Evolutionary conservation across 1,140 invertebrate genomes (phyloP), one percentile per base, ranked within the genome.

Genomic region (Macrobrachium nipponense): DNA sequence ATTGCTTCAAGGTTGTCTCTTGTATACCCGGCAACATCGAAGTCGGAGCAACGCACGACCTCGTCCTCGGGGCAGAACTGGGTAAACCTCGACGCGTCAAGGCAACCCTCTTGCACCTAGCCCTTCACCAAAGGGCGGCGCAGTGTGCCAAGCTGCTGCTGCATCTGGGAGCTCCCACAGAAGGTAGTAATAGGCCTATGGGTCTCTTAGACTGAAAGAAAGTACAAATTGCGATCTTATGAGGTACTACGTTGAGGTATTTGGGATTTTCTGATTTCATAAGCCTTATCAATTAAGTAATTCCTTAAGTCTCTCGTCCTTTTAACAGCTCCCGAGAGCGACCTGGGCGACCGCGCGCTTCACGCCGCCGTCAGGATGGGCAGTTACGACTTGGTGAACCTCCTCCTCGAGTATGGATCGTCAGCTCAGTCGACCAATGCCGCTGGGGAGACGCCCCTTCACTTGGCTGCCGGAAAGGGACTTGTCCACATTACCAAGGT

Each of bases 1-100:
- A 11, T 36, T 51, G 8, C 36, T 44, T 11, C 0, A 27, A 86
- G 83, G 83, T 86, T 8, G 83, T 86, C 15, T 86, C 83, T 0
- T 86, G 83, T 15, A 86, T 86, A 23, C 83, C 83, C 0, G 83
- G 83, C 20, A 66, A 86, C 77, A 86, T 86, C 0, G 83, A 86
- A 15, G 83, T 86, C 0, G 77, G 83, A 15, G 68, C 68, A 1
- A 66, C 72, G 0, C 80, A 86, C 75, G 77, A 86, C 58, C 68
- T 86, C 58, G 66, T 80, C 10, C 60, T 86, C 14, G 78, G 78
- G 12, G 14, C 14, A 10, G 61, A 70, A 0, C n/a, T 36, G 11
- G 60, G 59, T 11, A 68, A 17, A 5, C 44, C 44, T 5, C 51
- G 59, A 3, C 60, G 59, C 17, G 83, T 86, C 23, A 80, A 44